These are phyloP conservation scores for Latheticus oryzae DNA, from an alignment of 2,888 invertebrate genomes.

Conservation along the genomic window DNA sequence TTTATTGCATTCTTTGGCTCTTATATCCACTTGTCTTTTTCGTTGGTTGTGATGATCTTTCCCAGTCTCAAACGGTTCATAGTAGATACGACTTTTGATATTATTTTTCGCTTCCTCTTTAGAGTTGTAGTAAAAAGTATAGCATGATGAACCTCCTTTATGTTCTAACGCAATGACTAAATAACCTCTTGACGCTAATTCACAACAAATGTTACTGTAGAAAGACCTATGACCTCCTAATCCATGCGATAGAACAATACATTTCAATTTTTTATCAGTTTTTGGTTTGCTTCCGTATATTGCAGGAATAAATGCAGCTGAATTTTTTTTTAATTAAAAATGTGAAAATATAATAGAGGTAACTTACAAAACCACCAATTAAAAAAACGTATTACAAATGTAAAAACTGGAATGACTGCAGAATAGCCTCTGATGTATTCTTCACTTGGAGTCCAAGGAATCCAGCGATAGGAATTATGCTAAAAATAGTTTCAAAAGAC, in stretches of 20 bases:
- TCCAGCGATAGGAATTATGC: conserved; percentile 67
- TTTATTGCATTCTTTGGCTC: conserved; percentile 68
- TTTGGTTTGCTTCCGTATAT: conserved; percentile 66
- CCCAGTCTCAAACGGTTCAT: conserved; percentile 59
- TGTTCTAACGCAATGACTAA: conserved; percentile 76
- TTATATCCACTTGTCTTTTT: conserved; percentile 65
- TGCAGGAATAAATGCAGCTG: conserved; percentile 64
- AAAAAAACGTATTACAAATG: conserved; percentile 58
- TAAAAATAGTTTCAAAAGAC: conserved; percentile 55
- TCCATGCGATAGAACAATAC: conserved; percentile 75
- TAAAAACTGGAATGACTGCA: conserved; percentile 62
- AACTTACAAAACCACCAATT: conserved; percentile 60
- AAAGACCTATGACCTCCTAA: conserved; percentile 72
- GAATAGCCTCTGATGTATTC: conserved; percentile 69
- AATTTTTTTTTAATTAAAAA: conserved; percentile 9
- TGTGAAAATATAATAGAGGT: not conserved
- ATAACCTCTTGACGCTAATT: conserved; percentile 75
- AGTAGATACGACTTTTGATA: conserved; percentile 58
- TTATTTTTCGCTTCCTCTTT: conserved; percentile 60
- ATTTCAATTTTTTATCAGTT: conserved; percentile 65
- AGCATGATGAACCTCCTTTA: conserved; percentile 66
- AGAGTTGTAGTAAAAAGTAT: conserved; percentile 65
- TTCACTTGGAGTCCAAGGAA: conserved; percentile 68
- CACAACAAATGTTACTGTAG: conserved; percentile 72
- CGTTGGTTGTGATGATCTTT: conserved; percentile 61